Percentiles rank a stretch among this genome's conserved stretches.
phyloP scores from a whole-genome alignment of 2,888 invertebrate genomes.

The Xanthorhoe designata region DNA sequence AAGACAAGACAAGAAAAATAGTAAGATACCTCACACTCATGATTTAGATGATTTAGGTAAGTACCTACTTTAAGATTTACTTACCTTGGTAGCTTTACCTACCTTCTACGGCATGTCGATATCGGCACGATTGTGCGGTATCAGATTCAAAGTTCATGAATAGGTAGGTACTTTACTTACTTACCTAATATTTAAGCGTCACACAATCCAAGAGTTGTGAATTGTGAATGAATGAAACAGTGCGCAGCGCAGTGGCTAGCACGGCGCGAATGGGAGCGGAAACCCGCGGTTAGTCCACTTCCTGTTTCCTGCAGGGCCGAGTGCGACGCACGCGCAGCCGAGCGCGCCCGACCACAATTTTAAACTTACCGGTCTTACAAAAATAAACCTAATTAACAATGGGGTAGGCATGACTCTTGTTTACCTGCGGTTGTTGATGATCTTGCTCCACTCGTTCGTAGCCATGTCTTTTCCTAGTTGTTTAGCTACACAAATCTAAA shows the following conservation, averaged over 20 bases:
- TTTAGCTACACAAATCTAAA: background rate
- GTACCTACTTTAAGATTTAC: no score
- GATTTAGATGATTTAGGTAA: no score
- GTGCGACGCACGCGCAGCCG: constrained; percentile 75
- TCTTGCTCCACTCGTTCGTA: background rate
- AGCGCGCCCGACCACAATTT: constrained; percentile 61
- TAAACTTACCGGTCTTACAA: constrained; percentile 11
- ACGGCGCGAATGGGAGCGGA: constrained; percentile 83
- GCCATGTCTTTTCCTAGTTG: background rate
- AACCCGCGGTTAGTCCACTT: constrained; percentile 85
- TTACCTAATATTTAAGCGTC: constrained; percentile 5
- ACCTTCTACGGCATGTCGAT: no score
- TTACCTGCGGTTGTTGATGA: background rate
- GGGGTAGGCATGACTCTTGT: background rate
- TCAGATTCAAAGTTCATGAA: no score
- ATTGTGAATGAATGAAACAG: constrained; percentile 78
- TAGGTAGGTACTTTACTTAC: no score
- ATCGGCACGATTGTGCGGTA: no score
- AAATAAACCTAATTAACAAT: constrained; percentile 16
- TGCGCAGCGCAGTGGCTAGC: constrained; percentile 64
- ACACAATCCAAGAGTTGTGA: constrained; percentile 25
- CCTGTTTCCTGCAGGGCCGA: constrained; percentile 84
- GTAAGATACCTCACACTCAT: no score
- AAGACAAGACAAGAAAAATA: no score
- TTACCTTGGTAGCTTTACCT: no score